phyloP scores from a whole-genome alignment of 2,888 invertebrate species.

The Magallana nippona region DNA sequence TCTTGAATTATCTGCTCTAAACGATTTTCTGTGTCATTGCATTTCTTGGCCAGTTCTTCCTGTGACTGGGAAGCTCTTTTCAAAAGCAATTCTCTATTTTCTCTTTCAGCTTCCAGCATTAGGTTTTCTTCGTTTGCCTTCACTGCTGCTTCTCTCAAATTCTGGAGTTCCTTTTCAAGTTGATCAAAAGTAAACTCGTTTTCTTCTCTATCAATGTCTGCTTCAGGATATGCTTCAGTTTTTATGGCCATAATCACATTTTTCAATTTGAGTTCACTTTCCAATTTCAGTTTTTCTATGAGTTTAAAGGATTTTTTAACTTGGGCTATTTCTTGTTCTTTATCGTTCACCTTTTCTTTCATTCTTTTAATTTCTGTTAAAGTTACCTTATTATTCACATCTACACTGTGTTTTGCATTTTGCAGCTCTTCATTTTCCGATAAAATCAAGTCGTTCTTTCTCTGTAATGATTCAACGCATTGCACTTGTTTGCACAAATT shows the following conservation, averaged over 20 bases:
- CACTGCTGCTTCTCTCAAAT: neutral
- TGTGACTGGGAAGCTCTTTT: neutral
- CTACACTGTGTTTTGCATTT: neutral
- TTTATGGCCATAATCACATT: neutral
- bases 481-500: constrained; percentile 44
- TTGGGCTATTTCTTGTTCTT: neutral
- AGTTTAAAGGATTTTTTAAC: neutral
- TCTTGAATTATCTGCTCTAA: neutral
- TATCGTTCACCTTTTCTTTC: constrained; percentile 29
- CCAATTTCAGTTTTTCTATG: neutral
- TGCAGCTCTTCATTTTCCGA: constrained; percentile 30
- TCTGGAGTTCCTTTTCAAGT: neutral
- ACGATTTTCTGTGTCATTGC: neutral
- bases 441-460: constrained; percentile 40
- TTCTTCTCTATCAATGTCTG: neutral
- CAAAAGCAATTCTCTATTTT: neutral
- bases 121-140: neutral
- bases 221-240: neutral
- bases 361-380: neutral
- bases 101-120: neutral
- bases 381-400: neutral
- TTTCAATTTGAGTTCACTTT: neutral
- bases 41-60: neutral
- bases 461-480: constrained; percentile 52
- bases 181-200: neutral